A percentile compares a stretch with the other conserved stretches of the same genome.
phyloP scores from a whole-genome alignment of 2,113 vertebrate genomes.

The Brienomyrus brachyistius region DNA sequence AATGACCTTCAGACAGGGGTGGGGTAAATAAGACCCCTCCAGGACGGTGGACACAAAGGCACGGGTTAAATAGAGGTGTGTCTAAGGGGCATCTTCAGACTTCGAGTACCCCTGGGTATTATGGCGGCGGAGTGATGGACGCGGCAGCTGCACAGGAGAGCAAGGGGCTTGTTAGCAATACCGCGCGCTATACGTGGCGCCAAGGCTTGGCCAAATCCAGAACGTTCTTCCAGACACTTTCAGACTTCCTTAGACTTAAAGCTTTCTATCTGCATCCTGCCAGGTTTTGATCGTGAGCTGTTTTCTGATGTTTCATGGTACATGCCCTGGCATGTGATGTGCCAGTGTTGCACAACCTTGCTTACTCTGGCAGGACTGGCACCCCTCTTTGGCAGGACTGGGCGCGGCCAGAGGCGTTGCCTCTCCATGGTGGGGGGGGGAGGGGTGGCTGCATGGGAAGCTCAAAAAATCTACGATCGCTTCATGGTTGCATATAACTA shows the following conservation, averaged over 20 bases:
- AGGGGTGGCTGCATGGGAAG: neutral
- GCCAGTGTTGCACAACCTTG: slow-evolving; percentile 3
- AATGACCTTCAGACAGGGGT: slow-evolving; percentile 10
- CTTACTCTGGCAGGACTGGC: neutral
- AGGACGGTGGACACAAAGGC: neutral
- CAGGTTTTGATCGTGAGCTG: neutral
- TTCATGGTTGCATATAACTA: neutral
- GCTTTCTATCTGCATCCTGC: neutral
- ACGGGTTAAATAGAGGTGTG: slow-evolving; percentile 11
- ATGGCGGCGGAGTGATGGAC: neutral
- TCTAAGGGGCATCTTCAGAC: neutral
- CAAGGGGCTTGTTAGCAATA: no score
- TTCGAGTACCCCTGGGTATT: neutral
- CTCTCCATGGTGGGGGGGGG: neutral
- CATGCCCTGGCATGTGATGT: neutral
- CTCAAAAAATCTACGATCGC: neutral
- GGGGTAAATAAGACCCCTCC: neutral
- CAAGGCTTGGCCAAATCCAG: neutral
- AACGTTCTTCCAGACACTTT: neutral
- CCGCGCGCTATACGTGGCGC: neutral
- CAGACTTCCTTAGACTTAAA: neutral
- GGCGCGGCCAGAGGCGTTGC: neutral
- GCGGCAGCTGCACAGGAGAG: neutral
- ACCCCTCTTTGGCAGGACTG: no score
- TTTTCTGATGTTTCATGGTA: neutral